Evolutionary conservation across 2,888 invertebrate genomes (phyloP).

Genomic region (Drosophila sordidula): DNA sequence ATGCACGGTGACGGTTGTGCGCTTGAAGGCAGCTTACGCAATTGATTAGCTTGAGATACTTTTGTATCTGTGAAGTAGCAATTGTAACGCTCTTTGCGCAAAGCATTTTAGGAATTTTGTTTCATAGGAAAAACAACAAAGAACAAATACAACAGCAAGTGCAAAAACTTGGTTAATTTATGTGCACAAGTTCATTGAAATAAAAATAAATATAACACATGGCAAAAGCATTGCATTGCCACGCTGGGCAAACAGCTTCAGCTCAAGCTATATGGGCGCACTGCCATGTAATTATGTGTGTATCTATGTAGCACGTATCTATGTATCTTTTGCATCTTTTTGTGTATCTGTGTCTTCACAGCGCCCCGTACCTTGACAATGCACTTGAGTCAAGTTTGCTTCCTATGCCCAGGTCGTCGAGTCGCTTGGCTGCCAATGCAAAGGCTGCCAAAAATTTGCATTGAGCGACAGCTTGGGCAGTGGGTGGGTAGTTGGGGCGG

Average conservation of each 20-base stretch:
- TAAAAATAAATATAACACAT: conserved; percentile 44
- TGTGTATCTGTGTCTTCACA: conserved; percentile 23
- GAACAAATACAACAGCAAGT: neutral
- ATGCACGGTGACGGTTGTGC: conserved; percentile 29
- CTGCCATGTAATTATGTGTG: conserved; percentile 50
- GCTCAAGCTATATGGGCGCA: conserved; percentile 46
- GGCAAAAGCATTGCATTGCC: conserved; percentile 22
- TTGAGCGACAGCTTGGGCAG: conserved; percentile 25
- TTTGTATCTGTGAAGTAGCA: conserved; percentile 15
- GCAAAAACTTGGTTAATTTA: conserved; percentile 60
- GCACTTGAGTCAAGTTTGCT: conserved; percentile 79
- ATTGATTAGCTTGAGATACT: conserved; percentile 46
- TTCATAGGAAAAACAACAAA: conserved; percentile 5
- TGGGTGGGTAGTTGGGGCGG: neutral
- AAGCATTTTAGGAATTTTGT: conserved; percentile 47
- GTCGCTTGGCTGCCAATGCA: conserved; percentile 62
- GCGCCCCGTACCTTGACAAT: conserved; percentile 70
- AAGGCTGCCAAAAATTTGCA: conserved; percentile 62
- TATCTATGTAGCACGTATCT: conserved; percentile 31
- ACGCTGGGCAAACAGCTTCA: conserved; percentile 3
- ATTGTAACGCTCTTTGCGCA: conserved; percentile 9
- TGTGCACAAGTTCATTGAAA: conserved; percentile 45
- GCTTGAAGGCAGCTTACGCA: conserved; percentile 52
- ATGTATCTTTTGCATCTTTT: conserved; percentile 20
- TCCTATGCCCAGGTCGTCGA: conserved; percentile 57